phyloP scores from a whole-genome alignment of 2,113 vertebrate species.

The Zosterops borbonicus region DNA sequence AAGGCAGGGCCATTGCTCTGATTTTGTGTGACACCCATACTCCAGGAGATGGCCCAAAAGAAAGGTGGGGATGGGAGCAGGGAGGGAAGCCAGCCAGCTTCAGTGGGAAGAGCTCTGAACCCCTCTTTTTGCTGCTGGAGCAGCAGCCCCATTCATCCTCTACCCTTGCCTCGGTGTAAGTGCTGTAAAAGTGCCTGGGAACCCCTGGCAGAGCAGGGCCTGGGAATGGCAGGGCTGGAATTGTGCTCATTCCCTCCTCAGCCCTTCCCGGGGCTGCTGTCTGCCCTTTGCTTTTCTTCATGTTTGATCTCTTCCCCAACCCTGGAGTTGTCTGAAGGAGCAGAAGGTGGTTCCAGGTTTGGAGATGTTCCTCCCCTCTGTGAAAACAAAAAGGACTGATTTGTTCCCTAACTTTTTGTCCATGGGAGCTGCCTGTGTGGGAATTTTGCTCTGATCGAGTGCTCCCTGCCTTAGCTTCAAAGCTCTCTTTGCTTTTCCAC shows the following conservation, averaged over 20 bases:
- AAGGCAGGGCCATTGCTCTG: neutral
- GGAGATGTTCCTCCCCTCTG: neutral
- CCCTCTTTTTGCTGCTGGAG: neutral
- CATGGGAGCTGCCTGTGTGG: accelerated
- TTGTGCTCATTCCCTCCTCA: neutral
- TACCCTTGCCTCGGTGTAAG: neutral
- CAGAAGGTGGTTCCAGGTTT: neutral
- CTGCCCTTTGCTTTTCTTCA: neutral
- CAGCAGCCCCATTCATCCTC: neutral
- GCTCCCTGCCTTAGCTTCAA: neutral
- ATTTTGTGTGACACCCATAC: neutral
- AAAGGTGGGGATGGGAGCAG: neutral
- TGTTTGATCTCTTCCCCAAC: neutral
- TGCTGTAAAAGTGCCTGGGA: neutral
- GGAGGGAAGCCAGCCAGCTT: neutral
- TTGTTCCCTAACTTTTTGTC: neutral
- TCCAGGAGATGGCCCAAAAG: neutral
- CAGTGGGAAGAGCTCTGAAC: neutral
- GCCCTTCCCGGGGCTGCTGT: neutral
- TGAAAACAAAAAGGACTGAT: neutral
- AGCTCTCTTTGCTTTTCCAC: neutral
- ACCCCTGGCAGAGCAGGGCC: neutral
- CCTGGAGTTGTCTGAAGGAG: neutral
- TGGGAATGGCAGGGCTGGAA: neutral
- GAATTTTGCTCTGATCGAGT: accelerated